Evolutionary conservation across 2,113 vertebrate species (phyloP).

Genomic region (Mola mola): DNA sequence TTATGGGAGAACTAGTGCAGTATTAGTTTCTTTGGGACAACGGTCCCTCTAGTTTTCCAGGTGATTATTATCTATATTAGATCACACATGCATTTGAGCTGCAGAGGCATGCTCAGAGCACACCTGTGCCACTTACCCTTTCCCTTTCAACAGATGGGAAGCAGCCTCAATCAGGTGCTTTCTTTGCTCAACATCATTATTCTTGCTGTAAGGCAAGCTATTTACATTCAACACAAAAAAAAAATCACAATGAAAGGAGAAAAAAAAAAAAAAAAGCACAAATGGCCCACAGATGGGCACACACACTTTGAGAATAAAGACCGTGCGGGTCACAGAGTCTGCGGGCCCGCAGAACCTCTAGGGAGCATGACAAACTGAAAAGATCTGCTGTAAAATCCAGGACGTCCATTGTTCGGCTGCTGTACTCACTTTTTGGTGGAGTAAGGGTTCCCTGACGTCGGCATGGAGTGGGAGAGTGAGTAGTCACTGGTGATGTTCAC

Average conservation of each 20-base stretch:
- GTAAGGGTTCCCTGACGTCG: conserved; percentile 95
- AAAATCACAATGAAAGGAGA: conserved; percentile 52
- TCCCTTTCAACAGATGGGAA: conserved; percentile 93
- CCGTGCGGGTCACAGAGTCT: conserved; percentile 42
- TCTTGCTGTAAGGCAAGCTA: conserved; percentile 87
- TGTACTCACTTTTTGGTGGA: conserved; percentile 94
- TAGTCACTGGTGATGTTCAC: conserved; percentile 93
- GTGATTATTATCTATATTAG: conserved; percentile 53
- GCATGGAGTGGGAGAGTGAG: conserved; percentile 95
- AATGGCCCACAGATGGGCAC: conserved; percentile 23
- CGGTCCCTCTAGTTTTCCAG: conserved; percentile 25
- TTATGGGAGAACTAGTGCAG: conserved; percentile 10
- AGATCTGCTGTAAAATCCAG: conserved; percentile 52
- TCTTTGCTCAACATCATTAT: conserved; percentile 87
- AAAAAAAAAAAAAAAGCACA: conserved; percentile 25
- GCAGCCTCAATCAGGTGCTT: conserved; percentile 88
- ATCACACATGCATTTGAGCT: conserved; percentile 51
- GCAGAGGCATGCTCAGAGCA: conserved; percentile 35
- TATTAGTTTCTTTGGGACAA: conserved; percentile 41
- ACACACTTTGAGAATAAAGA: conserved; percentile 27
- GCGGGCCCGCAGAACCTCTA: conserved; percentile 25
- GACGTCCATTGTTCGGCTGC: conserved; percentile 42
- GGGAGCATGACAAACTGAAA: conserved; percentile 45
- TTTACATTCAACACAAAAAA: conserved; percentile 85
- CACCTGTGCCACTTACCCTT: conserved; percentile 91